Percentiles rank a stretch among this genome's conserved stretches.
Conservation (phyloP, 64 coral and sea anemone genomes). For the Platygyra sinensis region DNA sequence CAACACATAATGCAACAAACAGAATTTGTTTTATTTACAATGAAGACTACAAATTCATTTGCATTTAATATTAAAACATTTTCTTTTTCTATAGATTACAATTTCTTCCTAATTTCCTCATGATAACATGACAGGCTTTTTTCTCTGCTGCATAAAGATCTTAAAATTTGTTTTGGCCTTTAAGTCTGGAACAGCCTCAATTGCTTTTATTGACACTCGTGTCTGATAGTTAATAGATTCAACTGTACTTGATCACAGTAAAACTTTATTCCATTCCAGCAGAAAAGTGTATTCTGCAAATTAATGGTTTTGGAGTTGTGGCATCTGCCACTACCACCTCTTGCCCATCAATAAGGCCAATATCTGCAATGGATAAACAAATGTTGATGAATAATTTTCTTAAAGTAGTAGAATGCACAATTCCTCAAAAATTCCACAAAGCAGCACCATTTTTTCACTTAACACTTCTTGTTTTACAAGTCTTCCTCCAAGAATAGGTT, state of each 20-base stretch:
- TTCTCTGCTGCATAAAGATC: no score
- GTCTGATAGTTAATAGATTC: no score
- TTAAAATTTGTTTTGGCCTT: no score
- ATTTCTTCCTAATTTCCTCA: no score
- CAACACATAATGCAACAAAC: background rate
- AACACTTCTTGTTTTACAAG: no score
- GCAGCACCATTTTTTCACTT: no score
- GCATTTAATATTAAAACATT: background rate
- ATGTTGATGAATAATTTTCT: background rate
- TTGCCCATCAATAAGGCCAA: constrained; percentile 82
- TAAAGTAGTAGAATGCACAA: background rate
- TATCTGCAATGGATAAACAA: constrained; percentile 57
- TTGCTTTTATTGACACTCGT: no score
- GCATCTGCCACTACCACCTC: constrained; percentile 89
- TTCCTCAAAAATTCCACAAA: no score
- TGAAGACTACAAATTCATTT: background rate
- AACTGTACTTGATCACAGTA: background rate
- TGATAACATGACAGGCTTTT: no score
- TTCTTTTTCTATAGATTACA: no score
- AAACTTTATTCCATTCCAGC: constrained; percentile 58
- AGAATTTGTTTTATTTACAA: background rate
- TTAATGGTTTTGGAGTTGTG: constrained; percentile 89
- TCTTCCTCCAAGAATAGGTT: no score
- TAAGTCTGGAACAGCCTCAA: no score
- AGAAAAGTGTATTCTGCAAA: constrained; percentile 78